Percentiles rank a stretch among this genome's conserved stretches.
Evolutionary conservation across 2,113 vertebrate genomes (phyloP).

Genomic region (Anarhynchus alexandrinus): DNA sequence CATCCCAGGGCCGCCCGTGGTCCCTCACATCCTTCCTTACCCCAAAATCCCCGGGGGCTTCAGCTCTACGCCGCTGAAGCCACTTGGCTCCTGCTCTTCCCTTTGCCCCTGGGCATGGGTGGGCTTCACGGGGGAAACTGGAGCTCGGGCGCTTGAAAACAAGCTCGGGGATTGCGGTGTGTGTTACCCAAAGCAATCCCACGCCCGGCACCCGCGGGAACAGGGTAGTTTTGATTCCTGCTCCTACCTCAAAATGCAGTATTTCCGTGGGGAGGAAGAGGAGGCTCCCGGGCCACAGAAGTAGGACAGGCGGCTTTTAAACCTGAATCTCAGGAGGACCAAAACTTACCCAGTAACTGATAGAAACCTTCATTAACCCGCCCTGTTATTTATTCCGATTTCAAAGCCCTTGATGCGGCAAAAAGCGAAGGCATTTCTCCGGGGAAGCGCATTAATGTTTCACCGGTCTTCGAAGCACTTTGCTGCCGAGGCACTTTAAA

Average conservation of each 20-base stretch:
- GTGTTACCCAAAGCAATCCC: neutral
- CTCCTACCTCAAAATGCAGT: neutral
- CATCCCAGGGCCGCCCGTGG: neutral
- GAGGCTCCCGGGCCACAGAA: neutral
- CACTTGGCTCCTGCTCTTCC: neutral
- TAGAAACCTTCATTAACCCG: neutral
- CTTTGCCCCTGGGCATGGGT: neutral
- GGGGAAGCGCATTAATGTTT: slow-evolving; percentile 5
- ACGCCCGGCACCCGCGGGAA: neutral
- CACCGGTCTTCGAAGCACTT: neutral
- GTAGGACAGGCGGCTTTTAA: neutral
- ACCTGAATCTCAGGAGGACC: neutral
- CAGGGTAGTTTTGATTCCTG: neutral
- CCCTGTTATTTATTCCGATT: neutral
- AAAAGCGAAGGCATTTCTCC: neutral
- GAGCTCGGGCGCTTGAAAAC: neutral
- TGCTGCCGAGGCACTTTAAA: neutral
- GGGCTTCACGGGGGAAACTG: neutral
- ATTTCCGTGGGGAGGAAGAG: neutral
- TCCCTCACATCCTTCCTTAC: neutral
- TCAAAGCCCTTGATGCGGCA: slow-evolving; percentile 38
- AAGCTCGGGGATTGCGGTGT: fast-evolving
- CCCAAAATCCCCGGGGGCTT: neutral
- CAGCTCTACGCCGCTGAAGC: fast-evolving
- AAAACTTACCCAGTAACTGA: neutral